A percentile compares a stretch with the other conserved stretches of the same genome.
Evolutionary conservation across 2,888 invertebrate species (phyloP).

Genomic region (Drosophila prolongata): DNA sequence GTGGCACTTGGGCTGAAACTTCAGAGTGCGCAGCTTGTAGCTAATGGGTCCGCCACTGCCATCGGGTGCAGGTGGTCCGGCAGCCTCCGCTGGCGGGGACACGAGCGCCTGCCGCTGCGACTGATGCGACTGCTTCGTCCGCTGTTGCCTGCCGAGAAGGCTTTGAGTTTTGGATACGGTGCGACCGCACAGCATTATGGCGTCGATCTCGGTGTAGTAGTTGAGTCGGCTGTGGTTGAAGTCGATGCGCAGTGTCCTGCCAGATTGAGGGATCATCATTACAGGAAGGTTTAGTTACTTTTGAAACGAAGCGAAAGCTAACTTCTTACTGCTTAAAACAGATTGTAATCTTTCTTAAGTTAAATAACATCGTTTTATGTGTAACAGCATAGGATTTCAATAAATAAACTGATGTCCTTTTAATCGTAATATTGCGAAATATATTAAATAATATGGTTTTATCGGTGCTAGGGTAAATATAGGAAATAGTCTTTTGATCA

Average conservation of each 20-base stretch:
- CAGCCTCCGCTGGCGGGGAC: conserved; percentile 1
- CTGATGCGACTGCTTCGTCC: conserved; percentile 19
- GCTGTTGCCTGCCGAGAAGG: conserved; percentile 66
- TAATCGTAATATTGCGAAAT: too few relatives aligned
- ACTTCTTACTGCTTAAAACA: not conserved
- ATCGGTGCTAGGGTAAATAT: too few relatives aligned
- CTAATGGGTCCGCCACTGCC: conserved; percentile 78
- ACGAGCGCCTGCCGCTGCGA: not conserved
- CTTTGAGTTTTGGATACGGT: conserved; percentile 79
- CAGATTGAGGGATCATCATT: conserved; percentile 15
- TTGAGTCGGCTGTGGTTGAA: conserved; percentile 92
- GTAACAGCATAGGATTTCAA: too few relatives aligned
- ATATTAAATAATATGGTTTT: too few relatives aligned
- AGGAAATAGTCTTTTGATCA: too few relatives aligned
- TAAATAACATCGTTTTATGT: too few relatives aligned
- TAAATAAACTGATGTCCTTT: too few relatives aligned
- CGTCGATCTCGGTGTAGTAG: conserved; percentile 95
- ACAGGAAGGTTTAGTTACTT: not conserved
- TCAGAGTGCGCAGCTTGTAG: conserved; percentile 81
- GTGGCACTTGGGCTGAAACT: conserved; percentile 80
- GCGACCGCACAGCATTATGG: conserved; percentile 91
- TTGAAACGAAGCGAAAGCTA: too few relatives aligned
- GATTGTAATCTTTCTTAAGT: too few relatives aligned
- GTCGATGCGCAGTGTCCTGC: conserved; percentile 92
- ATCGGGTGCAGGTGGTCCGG: not conserved